Percentiles rank a stretch among this genome's conserved stretches.
These are phyloP conservation scores for Steinernema khuongi DNA, from an alignment of 1,140 invertebrate genomes.

Conservation along the genomic window DNA sequence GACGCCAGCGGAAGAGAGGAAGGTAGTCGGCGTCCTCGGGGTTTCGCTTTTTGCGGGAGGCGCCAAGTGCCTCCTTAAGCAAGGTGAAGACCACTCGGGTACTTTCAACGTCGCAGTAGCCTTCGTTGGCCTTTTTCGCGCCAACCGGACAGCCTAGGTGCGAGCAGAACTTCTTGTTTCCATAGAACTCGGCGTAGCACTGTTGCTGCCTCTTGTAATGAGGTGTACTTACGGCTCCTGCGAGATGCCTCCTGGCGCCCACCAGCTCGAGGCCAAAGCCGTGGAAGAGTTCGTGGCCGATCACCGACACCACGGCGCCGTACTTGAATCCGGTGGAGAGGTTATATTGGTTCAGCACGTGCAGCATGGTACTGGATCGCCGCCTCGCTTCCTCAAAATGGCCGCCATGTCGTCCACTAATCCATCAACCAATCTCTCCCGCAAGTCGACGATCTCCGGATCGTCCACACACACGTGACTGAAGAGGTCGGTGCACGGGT, in stretches of 20 bases:
- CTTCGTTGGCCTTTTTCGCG: neutral
- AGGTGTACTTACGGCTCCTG: too few species aligned
- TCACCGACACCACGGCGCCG: neutral
- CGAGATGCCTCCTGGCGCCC: neutral
- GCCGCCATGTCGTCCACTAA: neutral
- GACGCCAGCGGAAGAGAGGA: neutral
- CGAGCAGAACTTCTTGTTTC: neutral
- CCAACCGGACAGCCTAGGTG: neutral
- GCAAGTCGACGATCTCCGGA: neutral
- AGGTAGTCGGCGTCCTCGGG: neutral
- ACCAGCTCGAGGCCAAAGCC: neutral
- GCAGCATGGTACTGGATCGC: neutral
- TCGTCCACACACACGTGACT: neutral
- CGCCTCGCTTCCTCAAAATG: neutral
- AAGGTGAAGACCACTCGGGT: neutral
- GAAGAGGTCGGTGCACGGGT: neutral
- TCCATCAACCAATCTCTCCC: neutral
- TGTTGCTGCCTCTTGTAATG: neutral
- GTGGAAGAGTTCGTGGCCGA: neutral
- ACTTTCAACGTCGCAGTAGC: neutral
- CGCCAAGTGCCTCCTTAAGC: neutral
- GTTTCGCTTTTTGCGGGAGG: neutral
- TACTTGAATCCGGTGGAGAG: neutral
- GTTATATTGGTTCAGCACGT: neutral
- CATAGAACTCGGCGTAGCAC: neutral